Conservation (phyloP, 1,140 invertebrate genomes). For the Lordiphosa clarofinis region DNA sequence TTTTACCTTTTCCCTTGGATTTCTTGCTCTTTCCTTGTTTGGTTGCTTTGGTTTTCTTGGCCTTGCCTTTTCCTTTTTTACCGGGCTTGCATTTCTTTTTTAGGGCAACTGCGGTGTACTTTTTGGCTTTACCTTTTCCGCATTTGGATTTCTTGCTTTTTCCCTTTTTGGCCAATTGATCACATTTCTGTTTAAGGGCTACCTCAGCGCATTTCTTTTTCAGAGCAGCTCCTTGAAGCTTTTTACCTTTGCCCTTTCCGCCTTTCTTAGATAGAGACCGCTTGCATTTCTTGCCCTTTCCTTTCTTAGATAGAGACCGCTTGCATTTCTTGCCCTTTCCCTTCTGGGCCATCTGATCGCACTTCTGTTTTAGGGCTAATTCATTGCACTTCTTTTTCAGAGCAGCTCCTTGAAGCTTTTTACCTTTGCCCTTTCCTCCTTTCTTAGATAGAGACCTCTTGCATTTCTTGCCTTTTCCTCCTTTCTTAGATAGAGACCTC, state of each 20-base stretch:
- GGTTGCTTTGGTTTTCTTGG: not conserved
- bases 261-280: not conserved
- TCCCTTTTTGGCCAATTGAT: not conserved
- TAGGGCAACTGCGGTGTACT: not conserved
- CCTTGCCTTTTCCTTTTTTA: not conserved
- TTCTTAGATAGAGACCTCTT: not conserved
- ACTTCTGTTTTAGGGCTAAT: not conserved
- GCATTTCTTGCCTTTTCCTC: conserved; percentile 1
- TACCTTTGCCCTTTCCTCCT: not conserved
- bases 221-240: too few relatives aligned
- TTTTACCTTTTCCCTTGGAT: conserved; percentile 1
- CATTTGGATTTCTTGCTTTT: conserved; percentile 2
- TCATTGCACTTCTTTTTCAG: conserved; percentile 5
- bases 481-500: not conserved
- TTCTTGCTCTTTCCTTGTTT: conserved; percentile 7
- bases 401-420: not conserved
- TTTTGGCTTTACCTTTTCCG: not conserved
- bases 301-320: not conserved
- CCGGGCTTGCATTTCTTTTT: not conserved
- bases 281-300: not conserved
- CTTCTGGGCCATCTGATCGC: not conserved
- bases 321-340: conserved; percentile 1
- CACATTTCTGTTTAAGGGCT: too few relatives aligned
- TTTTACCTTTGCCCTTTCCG: not conserved
- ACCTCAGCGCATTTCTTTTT: too few relatives aligned